Conservation (phyloP, 2,797 vertebrate genomes). For the Sebastes baramenuke region DNA sequence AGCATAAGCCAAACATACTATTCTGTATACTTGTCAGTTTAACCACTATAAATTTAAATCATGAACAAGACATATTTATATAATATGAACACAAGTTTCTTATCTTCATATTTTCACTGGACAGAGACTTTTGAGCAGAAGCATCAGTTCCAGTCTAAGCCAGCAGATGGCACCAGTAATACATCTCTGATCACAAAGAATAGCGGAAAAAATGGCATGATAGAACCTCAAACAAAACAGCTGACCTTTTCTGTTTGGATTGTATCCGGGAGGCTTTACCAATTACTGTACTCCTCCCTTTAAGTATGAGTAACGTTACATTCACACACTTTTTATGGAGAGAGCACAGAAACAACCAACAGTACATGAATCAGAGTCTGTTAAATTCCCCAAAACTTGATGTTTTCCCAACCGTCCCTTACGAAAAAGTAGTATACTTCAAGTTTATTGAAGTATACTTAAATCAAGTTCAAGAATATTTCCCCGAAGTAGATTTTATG, state of each 20-base stretch:
- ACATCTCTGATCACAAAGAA: background rate
- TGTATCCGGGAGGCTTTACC: constrained; percentile 22
- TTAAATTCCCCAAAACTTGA: background rate
- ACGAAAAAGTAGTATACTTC: too few relatives aligned
- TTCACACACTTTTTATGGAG: background rate
- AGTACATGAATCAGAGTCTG: background rate
- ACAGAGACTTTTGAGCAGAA: background rate
- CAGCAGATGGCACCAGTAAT: constrained; percentile 58
- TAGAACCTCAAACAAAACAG: constrained; percentile 18
- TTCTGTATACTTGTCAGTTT: too few relatives aligned
- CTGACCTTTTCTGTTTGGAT: constrained; percentile 18
- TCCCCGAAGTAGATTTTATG: too few relatives aligned
- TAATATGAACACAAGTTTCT: background rate
- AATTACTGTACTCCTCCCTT: background rate
- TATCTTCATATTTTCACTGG: background rate
- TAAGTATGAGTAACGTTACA: background rate
- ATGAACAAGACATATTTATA: background rate
- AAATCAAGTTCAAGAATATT: too few relatives aligned
- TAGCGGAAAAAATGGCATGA: background rate
- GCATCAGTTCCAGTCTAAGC: constrained; percentile 6
- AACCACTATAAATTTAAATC: background rate
- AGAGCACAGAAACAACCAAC: background rate
- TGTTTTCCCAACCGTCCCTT: background rate
- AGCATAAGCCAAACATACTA: too few relatives aligned
- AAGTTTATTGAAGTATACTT: too few relatives aligned